phyloP scores from a whole-genome alignment of 2,797 vertebrate genomes.

The Lindbergichthys nudifrons region DNA sequence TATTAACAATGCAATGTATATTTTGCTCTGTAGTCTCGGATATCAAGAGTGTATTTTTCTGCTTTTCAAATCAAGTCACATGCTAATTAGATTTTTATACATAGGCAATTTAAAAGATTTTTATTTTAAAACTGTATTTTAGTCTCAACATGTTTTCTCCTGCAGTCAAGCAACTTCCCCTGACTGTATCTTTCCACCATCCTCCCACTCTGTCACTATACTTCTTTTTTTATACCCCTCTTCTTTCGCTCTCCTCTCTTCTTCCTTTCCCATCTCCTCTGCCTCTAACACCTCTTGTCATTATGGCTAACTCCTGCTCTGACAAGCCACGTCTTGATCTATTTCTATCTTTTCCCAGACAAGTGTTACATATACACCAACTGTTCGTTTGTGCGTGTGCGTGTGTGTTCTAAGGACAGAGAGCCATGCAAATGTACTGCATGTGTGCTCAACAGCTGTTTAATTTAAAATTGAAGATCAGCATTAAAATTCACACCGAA shows the following conservation, averaged over 20 bases:
- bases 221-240: conserved; percentile 39
- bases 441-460: conserved; percentile 33
- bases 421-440: conserved; percentile 23
- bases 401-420: conserved; percentile 6
- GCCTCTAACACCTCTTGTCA: conserved; percentile 73
- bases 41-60: background rate
- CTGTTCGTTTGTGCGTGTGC: conserved; percentile 30
- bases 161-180: conserved; percentile 28
- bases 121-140: background rate
- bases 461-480: conserved; percentile 19
- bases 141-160: conserved; percentile 9
- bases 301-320: conserved; percentile 71
- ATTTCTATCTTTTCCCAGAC: conserved; percentile 71
- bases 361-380: conserved; percentile 64
- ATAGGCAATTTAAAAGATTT: background rate
- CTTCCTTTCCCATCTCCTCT: conserved; percentile 48
- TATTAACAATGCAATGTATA: background rate
- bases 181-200: conserved; percentile 28
- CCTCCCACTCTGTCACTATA: conserved; percentile 51
- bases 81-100: background rate
- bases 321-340: conserved; percentile 70
- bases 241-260: conserved; percentile 51
- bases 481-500: conserved; percentile 18
- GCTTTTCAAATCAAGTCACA: background rate
- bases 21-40: background rate